Conservation (phyloP, 2,888 invertebrate genomes). For the Macaria liturata region DNA sequence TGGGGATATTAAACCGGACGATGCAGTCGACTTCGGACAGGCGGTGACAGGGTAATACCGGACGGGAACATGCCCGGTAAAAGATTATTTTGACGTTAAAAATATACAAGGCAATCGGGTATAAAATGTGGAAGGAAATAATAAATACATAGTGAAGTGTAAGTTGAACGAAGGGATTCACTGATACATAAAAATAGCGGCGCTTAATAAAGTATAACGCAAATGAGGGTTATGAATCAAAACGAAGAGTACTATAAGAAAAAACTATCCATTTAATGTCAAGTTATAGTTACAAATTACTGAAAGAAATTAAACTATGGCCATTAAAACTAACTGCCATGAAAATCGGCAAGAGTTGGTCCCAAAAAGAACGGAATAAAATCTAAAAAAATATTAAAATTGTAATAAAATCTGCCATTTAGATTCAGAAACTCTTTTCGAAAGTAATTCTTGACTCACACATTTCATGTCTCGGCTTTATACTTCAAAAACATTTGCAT, state of each 20-base stretch:
- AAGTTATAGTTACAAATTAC: background rate
- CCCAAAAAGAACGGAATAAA: conserved; percentile 1
- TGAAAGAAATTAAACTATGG: background rate
- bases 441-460: conserved; percentile 4
- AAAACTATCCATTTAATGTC: background rate
- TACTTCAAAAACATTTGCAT: conserved; percentile 17
- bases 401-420: conserved; percentile 2
- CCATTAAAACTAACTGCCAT: conserved; percentile 3
- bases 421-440: conserved; percentile 1
- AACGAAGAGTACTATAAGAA: background rate
- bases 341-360: background rate
- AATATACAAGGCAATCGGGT: background rate
- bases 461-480: conserved; percentile 10
- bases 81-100: conserved; percentile 17
- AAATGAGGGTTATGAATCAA: too few relatives aligned
- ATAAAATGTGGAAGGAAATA: background rate
- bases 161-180: too few relatives aligned
- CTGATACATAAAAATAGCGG: too few relatives aligned
- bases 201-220: too few relatives aligned
- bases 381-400: too few relatives aligned
- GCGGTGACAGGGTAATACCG: conserved; percentile 31
- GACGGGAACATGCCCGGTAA: conserved; percentile 1
- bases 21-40: conserved; percentile 31
- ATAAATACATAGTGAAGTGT: background rate
- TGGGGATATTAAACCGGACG: conserved; percentile 39